A percentile compares a stretch with the other conserved stretches of the same genome.
These are phyloP conservation scores for Cryptosula pallasiana DNA, from an alignment of 2,888 invertebrate species.

Conservation along the genomic window DNA sequence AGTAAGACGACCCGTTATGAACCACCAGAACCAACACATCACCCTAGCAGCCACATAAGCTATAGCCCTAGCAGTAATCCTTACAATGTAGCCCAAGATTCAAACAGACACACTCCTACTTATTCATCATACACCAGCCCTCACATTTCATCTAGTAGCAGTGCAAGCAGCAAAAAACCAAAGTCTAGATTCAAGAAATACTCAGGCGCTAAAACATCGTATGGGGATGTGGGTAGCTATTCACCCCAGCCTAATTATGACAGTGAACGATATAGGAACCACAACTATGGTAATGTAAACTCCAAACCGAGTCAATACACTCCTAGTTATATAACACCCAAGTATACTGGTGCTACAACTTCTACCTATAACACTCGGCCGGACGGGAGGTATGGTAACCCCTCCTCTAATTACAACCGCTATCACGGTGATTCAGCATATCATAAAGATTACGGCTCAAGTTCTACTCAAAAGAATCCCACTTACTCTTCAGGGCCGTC, in stretches of 20 bases:
- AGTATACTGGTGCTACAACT: background rate
- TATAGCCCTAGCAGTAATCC: background rate
- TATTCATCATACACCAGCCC: constrained; percentile 12
- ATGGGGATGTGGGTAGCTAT: background rate
- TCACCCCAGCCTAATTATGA: background rate
- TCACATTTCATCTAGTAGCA: background rate
- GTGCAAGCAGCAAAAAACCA: background rate
- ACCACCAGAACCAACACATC: background rate
- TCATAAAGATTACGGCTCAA: background rate
- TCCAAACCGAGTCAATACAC: background rate
- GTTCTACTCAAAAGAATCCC: background rate
- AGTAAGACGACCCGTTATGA: constrained; percentile 6
- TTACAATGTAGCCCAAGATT: background rate
- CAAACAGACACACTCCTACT: constrained; percentile 5
- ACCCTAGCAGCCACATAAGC: background rate
- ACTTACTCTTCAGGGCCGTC: background rate
- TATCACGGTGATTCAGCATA: background rate
- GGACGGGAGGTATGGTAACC: background rate
- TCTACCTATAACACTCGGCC: background rate
- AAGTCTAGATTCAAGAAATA: constrained; percentile 20
- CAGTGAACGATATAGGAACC: background rate
- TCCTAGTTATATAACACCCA: background rate
- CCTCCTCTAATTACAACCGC: background rate
- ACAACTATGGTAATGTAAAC: background rate
- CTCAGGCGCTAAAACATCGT: constrained; percentile 15